These are phyloP conservation scores for Lordiphosa andalusiaca DNA, from an alignment of 2,888 invertebrate genomes.

Conservation along the genomic window DNA sequence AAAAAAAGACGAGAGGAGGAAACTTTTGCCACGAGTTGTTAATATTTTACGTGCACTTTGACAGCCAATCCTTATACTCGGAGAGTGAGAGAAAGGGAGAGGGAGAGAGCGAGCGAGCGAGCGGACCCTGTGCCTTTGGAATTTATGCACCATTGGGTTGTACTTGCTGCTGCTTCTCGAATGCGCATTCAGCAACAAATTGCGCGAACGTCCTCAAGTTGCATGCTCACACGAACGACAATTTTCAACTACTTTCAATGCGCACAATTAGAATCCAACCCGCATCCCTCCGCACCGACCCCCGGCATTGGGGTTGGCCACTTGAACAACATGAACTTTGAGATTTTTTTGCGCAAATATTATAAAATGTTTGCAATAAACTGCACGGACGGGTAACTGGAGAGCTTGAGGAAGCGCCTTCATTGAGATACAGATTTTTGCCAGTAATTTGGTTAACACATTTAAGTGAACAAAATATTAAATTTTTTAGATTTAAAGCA, in stretches of 20 bases:
- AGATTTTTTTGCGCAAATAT: conserved; percentile 14
- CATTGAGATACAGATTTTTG: neutral
- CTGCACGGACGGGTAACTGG: no score
- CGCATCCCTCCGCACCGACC: conserved; percentile 1
- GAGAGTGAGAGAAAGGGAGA: neutral
- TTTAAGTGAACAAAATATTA: no score
- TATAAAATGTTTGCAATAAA: neutral
- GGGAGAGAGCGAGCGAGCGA: no score
- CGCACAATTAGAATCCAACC: conserved; percentile 62
- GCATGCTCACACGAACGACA: conserved; percentile 40
- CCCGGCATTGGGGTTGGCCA: conserved; percentile 1
- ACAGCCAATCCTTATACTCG: conserved; percentile 34
- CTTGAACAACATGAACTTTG: conserved; percentile 21
- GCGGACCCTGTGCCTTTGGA: conserved; percentile 40
- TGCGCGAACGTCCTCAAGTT: conserved; percentile 59
- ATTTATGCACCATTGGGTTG: conserved; percentile 53
- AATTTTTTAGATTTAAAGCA: no score
- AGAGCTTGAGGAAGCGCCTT: neutral
- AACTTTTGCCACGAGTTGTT: conserved; percentile 34
- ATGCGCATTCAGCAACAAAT: conserved; percentile 61
- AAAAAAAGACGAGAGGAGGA: neutral
- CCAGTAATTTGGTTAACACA: no score
- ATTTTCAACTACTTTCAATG: conserved; percentile 59
- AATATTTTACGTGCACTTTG: conserved; percentile 60
- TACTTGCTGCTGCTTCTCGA: conserved; percentile 29